Evolutionary conservation across 2,888 invertebrate species (phyloP).

Genomic region (Cheilosia variabilis): DNA sequence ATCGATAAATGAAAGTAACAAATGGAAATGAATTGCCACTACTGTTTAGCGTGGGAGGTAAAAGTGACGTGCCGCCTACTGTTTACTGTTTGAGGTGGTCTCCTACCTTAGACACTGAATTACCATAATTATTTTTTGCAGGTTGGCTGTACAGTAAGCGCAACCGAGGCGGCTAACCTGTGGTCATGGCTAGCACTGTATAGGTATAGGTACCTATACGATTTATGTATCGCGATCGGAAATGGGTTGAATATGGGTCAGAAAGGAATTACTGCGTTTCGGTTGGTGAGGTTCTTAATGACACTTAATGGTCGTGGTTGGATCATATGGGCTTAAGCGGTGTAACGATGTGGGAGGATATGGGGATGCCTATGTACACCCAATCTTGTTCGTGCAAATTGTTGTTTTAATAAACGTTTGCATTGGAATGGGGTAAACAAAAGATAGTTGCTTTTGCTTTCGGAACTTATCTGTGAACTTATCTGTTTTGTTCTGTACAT

Average conservation of each 20-base stretch:
- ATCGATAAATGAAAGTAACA: constrained; percentile 8
- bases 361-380: constrained; percentile 11
- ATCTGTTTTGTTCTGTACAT: background rate
- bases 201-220: background rate
- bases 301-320: constrained; percentile 49
- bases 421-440: constrained; percentile 40
- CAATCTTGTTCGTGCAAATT: constrained; percentile 35
- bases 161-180: constrained; percentile 23
- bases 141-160: constrained; percentile 34
- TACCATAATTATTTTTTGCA: constrained; percentile 56
- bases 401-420: constrained; percentile 23
- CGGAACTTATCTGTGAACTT: constrained; percentile 27
- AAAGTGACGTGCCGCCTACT: constrained; percentile 49
- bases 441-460: background rate
- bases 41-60: constrained; percentile 21
- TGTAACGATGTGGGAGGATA: constrained; percentile 48
- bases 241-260: constrained; percentile 59
- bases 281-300: constrained; percentile 58
- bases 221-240: constrained; percentile 40
- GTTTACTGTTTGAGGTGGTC: constrained; percentile 16
- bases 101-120: constrained; percentile 42
- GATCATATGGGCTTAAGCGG: constrained; percentile 3
- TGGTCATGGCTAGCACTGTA: background rate
- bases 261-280: constrained; percentile 55
- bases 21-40: constrained; percentile 10